phyloP scores from a whole-genome alignment of 1,140 invertebrate genomes.

The Leptestheria dahalacensis region DNA sequence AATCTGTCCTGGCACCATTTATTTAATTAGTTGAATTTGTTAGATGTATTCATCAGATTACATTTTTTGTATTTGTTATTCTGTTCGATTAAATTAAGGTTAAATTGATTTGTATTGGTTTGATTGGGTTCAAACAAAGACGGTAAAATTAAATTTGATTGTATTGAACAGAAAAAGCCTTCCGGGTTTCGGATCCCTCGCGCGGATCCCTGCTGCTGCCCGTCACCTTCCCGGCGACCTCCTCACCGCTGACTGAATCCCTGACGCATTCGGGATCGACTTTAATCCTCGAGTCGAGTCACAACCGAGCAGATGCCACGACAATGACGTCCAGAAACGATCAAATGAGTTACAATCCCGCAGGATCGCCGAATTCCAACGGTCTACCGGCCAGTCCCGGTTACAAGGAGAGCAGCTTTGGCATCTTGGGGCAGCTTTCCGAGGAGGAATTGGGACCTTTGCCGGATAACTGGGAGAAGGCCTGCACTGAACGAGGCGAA shows the following conservation, averaged over 20 bases:
- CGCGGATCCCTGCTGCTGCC: background rate
- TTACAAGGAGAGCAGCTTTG: background rate
- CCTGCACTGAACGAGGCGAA: conserved; percentile 89
- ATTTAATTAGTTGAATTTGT: no score
- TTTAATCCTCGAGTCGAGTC: background rate
- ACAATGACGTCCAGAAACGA: background rate
- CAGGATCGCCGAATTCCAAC: background rate
- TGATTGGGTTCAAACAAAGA: no score
- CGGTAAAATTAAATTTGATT: background rate
- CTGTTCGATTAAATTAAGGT: no score
- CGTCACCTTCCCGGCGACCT: background rate
- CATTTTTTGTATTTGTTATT: no score
- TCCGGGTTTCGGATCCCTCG: background rate
- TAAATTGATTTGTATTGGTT: no score
- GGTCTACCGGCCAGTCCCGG: background rate
- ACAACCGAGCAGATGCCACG: no score
- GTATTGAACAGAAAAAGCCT: background rate
- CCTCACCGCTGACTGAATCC: background rate
- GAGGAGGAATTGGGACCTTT: conserved; percentile 60
- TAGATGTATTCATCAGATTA: no score
- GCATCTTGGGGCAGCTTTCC: conserved; percentile 14
- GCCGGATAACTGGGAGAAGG: conserved; percentile 92
- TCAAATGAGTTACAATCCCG: background rate
- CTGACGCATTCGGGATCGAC: background rate
- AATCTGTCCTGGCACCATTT: no score